phyloP scores from a whole-genome alignment of 2,888 invertebrate species.

The Sussaba pulchella region DNA sequence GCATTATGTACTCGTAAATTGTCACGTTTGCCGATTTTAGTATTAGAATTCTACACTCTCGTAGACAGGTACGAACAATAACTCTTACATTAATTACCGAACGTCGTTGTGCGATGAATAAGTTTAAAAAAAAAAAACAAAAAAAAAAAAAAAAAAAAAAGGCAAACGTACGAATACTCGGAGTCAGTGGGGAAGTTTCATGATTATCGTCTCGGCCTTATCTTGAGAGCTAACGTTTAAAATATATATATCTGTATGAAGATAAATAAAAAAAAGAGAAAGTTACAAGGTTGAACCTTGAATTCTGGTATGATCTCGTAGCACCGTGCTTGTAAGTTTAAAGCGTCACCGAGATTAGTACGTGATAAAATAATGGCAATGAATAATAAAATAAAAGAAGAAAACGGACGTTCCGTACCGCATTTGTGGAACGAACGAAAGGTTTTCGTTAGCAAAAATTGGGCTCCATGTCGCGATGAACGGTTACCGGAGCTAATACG shows the following conservation, averaged over 20 bases:
- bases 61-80: constrained; percentile 65
- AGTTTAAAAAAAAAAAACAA: constrained; percentile 40
- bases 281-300: constrained; percentile 14
- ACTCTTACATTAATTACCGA: constrained; percentile 43
- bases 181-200: constrained; percentile 19
- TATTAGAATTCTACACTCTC: constrained; percentile 63
- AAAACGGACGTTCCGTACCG: constrained; percentile 13
- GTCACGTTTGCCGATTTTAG: constrained; percentile 43
- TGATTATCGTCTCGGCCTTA: constrained; percentile 16
- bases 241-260: not conserved
- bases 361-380: constrained; percentile 17
- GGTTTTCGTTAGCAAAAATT: constrained; percentile 84
- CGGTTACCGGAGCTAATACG: constrained; percentile 95
- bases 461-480: constrained; percentile 95
- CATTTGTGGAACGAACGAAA: not conserved
- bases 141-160: not conserved
- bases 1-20: constrained; percentile 33
- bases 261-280: not conserved
- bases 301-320: constrained; percentile 48
- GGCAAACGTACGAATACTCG: constrained; percentile 13
- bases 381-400: constrained; percentile 6
- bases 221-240: constrained; percentile 10
- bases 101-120: constrained; percentile 52
- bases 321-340: constrained; percentile 56
- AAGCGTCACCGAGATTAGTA: constrained; percentile 52